phyloP scores from a whole-genome alignment of 2,113 vertebrate genomes.

The Erpornis zantholeuca region DNA sequence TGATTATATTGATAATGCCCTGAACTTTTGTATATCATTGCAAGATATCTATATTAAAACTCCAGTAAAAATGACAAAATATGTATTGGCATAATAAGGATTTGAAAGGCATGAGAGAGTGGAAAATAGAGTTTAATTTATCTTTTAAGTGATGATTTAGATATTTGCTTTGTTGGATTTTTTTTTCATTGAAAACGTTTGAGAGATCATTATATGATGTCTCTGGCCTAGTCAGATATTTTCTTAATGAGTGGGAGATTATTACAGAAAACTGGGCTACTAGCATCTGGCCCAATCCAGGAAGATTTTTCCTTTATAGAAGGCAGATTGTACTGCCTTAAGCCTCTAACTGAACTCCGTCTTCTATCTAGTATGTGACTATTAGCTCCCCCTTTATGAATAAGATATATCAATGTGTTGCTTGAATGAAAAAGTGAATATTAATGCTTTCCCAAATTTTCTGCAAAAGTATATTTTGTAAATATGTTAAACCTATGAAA shows the following conservation, averaged over 20 bases:
- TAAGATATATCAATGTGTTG: background rate
- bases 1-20: background rate
- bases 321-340: background rate
- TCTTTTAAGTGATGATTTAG: background rate
- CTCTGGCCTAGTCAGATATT: background rate
- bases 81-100: background rate
- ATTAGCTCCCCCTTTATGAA: background rate
- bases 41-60: background rate
- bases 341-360: background rate
- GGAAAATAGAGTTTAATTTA: conserved; percentile 16
- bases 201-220: background rate
- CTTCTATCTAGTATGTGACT: background rate
- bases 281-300: background rate
- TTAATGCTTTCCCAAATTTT: background rate
- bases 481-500: background rate
- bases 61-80: background rate
- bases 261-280: background rate
- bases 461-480: background rate
- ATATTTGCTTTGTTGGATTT: background rate
- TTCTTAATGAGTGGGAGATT: background rate
- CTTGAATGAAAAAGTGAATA: background rate
- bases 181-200: background rate
- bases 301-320: background rate
- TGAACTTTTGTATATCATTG: background rate
- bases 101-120: background rate